Base-by-base conservation (phyloP, 1,140 invertebrate genomes). In the Leptopilina boulardi region DNA sequence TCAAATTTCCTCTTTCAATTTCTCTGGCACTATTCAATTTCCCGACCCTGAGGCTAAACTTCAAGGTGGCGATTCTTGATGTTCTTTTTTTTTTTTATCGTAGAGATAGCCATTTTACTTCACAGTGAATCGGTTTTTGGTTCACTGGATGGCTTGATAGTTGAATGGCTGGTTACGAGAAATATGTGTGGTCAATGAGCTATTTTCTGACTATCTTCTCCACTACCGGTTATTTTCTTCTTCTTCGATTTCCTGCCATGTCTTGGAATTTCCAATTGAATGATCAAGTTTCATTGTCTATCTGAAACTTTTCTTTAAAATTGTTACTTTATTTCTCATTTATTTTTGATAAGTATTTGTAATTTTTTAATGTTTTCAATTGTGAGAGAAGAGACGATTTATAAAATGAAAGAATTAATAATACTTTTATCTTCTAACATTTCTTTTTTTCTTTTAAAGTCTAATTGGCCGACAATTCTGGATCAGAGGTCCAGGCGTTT, bases 1-100 rank as follows among this genome's bases (percentile, higher is more conserved):
- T 85, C 80, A 81, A 87, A 86, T 84, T 87, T 88, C 85, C 87
- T 78, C 80, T 84, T 83, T 84, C 86, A 86, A 86, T 87, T 86
- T 86, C 77, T 81, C 78, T 70, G 66, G 44, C 74, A 86, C 83
- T 87, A 87, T 88, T 88, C 86, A 86, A 88, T 88, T 87, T 88
- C 86, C 85, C 80, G 71, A 54, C 73, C 81, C 78, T 76, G 78
- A 78, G 81, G 77, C 77, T 78, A 74, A 78, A 77, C 44, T 76
- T 13, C 54, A 23, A 38, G 70, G 44, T 34, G 73, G 26, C 73
- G 3, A 21, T 47, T 23, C 76, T 66, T 26, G 41, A 74, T 75
- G 38, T 23, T 56, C 44, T 47, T 23, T 71, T 26, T 56, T 30
- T 44, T 21, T 71, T 23, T 70, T 73, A 30, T 75, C 70, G 70